Conservation (phyloP, 37 sponge, comb jelly and placozoan species). For the Cladorhizidae sp. region DNA sequence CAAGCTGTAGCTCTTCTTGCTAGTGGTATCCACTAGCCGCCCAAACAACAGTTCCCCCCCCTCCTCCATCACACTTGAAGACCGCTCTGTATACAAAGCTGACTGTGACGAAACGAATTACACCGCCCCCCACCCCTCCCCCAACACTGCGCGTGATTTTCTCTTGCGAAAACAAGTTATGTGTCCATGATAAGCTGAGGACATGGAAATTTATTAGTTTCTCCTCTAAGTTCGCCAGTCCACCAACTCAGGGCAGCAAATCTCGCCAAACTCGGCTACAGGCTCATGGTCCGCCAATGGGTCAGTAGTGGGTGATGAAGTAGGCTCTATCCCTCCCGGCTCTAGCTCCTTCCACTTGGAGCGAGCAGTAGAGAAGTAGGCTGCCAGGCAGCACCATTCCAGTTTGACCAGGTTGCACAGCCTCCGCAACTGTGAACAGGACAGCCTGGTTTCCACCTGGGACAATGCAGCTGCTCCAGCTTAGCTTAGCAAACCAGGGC, state of each 20-base stretch:
- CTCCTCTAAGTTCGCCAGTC: no score
- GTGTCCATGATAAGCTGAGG: no score
- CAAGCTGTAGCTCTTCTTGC: no score
- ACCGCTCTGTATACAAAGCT: no score
- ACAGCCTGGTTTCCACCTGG: not conserved
- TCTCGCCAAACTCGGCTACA: conserved; percentile 23
- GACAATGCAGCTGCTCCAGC: conserved; percentile 9
- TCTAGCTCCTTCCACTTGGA: conserved; percentile 8
- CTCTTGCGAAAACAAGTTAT: no score
- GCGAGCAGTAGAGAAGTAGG: not conserved
- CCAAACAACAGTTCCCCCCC: not conserved
- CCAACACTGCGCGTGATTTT: no score
- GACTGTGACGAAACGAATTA: no score
- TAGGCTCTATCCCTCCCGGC: not conserved
- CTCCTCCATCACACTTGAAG: no score
- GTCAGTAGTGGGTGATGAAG: conserved; percentile 8
- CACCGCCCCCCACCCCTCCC: no score
- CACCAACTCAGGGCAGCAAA: conserved; percentile 25
- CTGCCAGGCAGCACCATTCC: not conserved
- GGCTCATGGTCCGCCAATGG: conserved; percentile 2
- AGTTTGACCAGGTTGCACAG: conserved; percentile 13
- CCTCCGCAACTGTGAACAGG: not conserved
- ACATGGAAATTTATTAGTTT: no score
- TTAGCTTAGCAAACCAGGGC: not conserved
- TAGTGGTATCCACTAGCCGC: no score